A percentile compares a stretch with the other conserved stretches of the same genome.
phyloP scores from a whole-genome alignment of 2,888 invertebrate genomes.

The Stenichneumon culpator region DNA sequence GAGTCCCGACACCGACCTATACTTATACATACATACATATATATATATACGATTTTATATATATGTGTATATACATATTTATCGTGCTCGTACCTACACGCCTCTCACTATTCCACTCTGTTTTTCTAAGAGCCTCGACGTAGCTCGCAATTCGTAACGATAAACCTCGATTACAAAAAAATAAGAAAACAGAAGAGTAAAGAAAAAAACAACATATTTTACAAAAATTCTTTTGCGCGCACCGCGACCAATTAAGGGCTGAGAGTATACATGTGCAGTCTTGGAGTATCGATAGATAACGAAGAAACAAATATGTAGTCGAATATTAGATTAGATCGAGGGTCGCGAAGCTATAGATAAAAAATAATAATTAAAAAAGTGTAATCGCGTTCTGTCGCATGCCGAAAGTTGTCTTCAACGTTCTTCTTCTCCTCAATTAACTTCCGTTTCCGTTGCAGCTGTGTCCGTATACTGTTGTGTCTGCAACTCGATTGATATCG shows the following conservation, averaged over 20 bases:
- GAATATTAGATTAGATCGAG: constrained; percentile 25
- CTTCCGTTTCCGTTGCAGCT: constrained; percentile 23
- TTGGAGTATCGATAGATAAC: constrained; percentile 13
- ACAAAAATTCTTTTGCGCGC: neutral
- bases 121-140: constrained; percentile 42
- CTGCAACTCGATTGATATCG: constrained; percentile 14
- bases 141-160: constrained; percentile 8
- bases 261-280: constrained; percentile 65
- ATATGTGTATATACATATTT: constrained; percentile 64
- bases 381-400: constrained; percentile 10
- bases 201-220: neutral
- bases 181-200: too few relatives aligned
- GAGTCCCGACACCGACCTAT: constrained; percentile 67
- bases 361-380: neutral
- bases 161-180: constrained; percentile 17
- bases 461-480: neutral
- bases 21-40: constrained; percentile 64
- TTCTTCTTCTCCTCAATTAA: constrained; percentile 24
- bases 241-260: constrained; percentile 46
- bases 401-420: constrained; percentile 12
- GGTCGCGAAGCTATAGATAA: constrained; percentile 5
- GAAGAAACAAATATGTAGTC: neutral
- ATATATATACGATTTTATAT: constrained; percentile 57
- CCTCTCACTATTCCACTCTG: constrained; percentile 72
- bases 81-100: constrained; percentile 76